Conservation (phyloP, 2,888 invertebrate genomes). For the Oligia latruncula region DNA sequence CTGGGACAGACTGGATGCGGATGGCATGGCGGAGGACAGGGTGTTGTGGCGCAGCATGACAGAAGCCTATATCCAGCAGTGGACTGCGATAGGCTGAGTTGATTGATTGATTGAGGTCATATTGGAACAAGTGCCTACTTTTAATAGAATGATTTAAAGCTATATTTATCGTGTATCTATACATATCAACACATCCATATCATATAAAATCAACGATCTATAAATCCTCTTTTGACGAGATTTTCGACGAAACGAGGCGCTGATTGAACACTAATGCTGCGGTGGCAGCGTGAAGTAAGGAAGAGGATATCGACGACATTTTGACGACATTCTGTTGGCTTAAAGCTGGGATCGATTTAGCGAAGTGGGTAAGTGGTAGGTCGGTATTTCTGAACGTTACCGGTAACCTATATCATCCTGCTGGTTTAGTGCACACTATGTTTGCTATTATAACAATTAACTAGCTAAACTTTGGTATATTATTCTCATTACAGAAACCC, state of each 20-base stretch:
- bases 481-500: background rate
- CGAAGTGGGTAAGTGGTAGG: background rate
- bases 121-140: background rate
- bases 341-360: slow-evolving; percentile 7
- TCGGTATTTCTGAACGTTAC: background rate
- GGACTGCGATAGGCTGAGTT: background rate
- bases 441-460: no score
- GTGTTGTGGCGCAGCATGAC: background rate
- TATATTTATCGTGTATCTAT: background rate
- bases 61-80: background rate
- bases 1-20: background rate
- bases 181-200: background rate
- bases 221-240: background rate
- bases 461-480: background rate
- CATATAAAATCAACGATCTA: background rate
- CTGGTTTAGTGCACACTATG: background rate
- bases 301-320: slow-evolving; percentile 15
- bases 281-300: slow-evolving; percentile 12
- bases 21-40: background rate
- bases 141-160: background rate
- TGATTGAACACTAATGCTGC: slow-evolving; percentile 35
- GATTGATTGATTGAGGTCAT: background rate
- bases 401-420: background rate
- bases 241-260: slow-evolving; percentile 12
- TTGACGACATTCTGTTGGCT: slow-evolving; percentile 7